A percentile compares a stretch with the other conserved stretches of the same genome.
These are phyloP conservation scores for Creontiades dilutus DNA, from an alignment of 2,888 invertebrate species.

Conservation along the genomic window DNA sequence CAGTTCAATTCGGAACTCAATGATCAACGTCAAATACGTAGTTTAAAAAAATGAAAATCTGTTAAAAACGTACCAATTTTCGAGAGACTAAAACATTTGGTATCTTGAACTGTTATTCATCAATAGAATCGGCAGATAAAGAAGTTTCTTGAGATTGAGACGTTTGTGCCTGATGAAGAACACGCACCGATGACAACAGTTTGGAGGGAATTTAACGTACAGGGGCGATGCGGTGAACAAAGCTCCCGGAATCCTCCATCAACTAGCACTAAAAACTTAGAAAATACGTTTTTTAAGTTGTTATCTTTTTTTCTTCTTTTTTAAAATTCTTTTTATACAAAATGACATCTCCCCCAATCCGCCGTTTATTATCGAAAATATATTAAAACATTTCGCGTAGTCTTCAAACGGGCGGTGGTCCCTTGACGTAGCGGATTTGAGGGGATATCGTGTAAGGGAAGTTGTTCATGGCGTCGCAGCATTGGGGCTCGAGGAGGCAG, in stretches of 20 bases:
- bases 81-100: too few relatives aligned
- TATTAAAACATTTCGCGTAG: background rate
- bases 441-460: conserved; percentile 86
- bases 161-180: too few relatives aligned
- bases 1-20: too few relatives aligned
- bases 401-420: conserved; percentile 88
- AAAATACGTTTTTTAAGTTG: conserved; percentile 17
- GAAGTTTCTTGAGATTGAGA: too few relatives aligned
- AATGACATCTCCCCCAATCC: background rate
- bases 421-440: conserved; percentile 89
- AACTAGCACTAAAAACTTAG: conserved; percentile 33
- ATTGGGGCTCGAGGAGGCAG: conserved; percentile 86
- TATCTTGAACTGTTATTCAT: too few relatives aligned
- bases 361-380: background rate
- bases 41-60: too few relatives aligned
- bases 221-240: conserved; percentile 46
- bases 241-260: conserved; percentile 44
- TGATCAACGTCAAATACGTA: too few relatives aligned
- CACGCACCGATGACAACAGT: background rate
- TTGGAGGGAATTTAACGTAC: background rate
- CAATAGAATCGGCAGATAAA: too few relatives aligned
- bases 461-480: conserved; percentile 89
- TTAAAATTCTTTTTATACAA: background rate
- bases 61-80: too few relatives aligned
- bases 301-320: too few relatives aligned